Conservation (phyloP, 2,888 invertebrate genomes). For the Archips xylosteana region DNA sequence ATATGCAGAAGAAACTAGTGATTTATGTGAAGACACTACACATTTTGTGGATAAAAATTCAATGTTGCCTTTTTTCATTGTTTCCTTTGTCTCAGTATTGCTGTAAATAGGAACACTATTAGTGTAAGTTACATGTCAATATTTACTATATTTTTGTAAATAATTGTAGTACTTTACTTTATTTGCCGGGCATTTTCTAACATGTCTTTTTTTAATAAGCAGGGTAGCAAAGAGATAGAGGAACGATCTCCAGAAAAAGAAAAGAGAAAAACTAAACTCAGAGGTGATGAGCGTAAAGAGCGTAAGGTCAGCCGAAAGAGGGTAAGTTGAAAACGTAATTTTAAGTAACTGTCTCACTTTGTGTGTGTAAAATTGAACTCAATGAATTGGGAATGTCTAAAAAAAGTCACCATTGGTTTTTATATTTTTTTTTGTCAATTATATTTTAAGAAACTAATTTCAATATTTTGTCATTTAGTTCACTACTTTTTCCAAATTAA, state of each 20-base stretch:
- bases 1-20: not conserved
- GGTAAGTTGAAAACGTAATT: constrained; percentile 77
- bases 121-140: constrained; percentile 12
- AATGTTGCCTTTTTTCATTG: constrained; percentile 63
- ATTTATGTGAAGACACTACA: constrained; percentile 1
- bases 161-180: constrained; percentile 5
- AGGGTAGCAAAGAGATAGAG: constrained; percentile 86
- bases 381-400: not conserved
- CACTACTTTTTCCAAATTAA: too few relatives aligned
- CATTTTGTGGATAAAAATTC: constrained; percentile 19
- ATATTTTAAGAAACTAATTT: too few relatives aligned
- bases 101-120: not conserved
- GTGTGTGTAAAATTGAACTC: constrained; percentile 1
- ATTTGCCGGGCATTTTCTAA: constrained; percentile 41
- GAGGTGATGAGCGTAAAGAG: constrained; percentile 88
- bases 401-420: too few relatives aligned
- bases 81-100: constrained; percentile 63
- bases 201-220: constrained; percentile 70
- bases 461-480: too few relatives aligned
- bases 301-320: constrained; percentile 92
- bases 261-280: constrained; percentile 88
- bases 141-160: constrained; percentile 17
- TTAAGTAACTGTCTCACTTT: not conserved
- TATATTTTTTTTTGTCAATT: too few relatives aligned
- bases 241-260: constrained; percentile 88